These are phyloP conservation scores for Microcaecilia unicolor DNA, from an alignment of 2,797 vertebrate genomes.

Conservation along the genomic window DNA sequence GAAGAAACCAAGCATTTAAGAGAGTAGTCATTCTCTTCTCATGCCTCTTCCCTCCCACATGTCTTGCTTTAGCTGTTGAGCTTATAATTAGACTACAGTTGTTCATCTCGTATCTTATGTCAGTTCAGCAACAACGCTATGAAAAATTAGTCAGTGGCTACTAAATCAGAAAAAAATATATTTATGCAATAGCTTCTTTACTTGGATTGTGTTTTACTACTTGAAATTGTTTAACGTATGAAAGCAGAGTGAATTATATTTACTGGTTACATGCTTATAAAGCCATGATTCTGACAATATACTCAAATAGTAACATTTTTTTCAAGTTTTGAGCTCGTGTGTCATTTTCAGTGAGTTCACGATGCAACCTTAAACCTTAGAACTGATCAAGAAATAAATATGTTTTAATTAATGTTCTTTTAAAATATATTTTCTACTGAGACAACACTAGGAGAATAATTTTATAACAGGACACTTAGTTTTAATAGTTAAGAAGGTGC, in stretches of 20 bases:
- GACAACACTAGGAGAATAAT: too few relatives aligned
- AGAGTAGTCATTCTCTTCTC: slow-evolving; percentile 19
- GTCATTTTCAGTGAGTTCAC: too few relatives aligned
- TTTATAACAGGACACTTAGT: too few relatives aligned
- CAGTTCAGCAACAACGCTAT: neutral
- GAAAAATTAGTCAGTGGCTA: slow-evolving; percentile 6
- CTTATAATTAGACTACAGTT: slow-evolving; percentile 45
- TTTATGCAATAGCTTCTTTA: slow-evolving; percentile 1
- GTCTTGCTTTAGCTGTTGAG: slow-evolving; percentile 15
- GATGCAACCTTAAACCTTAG: too few relatives aligned
- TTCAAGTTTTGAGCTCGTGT: too few relatives aligned
- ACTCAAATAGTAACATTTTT: too few relatives aligned
- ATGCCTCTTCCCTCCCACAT: neutral
- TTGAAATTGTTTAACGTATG: slow-evolving; percentile 13
- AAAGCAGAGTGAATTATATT: neutral
- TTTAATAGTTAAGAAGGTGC: too few relatives aligned
- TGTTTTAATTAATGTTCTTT: too few relatives aligned
- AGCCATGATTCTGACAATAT: too few relatives aligned
- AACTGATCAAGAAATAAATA: too few relatives aligned
- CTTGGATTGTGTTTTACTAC: neutral
- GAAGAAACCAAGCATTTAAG: slow-evolving; percentile 13
- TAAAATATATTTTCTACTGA: too few relatives aligned
- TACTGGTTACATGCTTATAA: slow-evolving; percentile 7
- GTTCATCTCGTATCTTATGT: slow-evolving; percentile 13
- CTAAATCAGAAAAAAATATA: neutral